Conservation (phyloP, 1,140 invertebrate species). For the Nomia melanderi region DNA sequence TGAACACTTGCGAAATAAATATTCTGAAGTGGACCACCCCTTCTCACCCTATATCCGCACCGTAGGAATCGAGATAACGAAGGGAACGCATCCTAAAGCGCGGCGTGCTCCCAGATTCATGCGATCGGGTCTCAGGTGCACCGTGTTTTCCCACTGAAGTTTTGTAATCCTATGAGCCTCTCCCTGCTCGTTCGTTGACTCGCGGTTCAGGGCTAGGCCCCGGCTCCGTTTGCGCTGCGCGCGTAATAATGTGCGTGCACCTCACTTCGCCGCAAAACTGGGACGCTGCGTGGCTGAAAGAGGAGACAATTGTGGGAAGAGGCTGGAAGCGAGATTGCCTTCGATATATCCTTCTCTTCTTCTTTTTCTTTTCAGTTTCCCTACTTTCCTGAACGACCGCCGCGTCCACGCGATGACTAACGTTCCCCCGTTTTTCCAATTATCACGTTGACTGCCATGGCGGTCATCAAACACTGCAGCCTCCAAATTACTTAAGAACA, state of each 20-base stretch:
- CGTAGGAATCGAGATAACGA: too few species aligned
- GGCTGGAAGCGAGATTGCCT: conserved; percentile 38
- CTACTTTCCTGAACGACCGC: background rate
- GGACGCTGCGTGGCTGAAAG: conserved; percentile 53
- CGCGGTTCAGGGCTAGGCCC: conserved; percentile 53
- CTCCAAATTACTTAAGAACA: too few species aligned
- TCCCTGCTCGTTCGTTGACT: conserved; percentile 54
- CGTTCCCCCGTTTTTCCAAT: too few species aligned
- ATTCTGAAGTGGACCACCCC: too few species aligned
- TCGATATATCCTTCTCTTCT: background rate
- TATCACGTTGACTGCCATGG: too few species aligned
- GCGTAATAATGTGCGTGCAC: conserved; percentile 41
- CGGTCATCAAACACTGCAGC: too few species aligned
- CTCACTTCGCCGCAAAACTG: conserved; percentile 50
- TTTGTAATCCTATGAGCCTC: conserved; percentile 47
- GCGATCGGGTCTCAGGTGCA: conserved; percentile 37
- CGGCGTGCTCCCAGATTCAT: background rate
- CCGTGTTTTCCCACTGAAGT: conserved; percentile 3
- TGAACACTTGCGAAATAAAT: too few species aligned
- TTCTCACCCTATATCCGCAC: too few species aligned
- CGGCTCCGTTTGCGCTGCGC: background rate
- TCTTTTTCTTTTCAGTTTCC: background rate
- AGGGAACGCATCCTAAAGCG: background rate
- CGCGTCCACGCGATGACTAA: background rate
- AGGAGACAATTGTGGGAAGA: conserved; percentile 57